Conservation (phyloP, 2,888 invertebrate genomes). For the Tachina lurida region DNA sequence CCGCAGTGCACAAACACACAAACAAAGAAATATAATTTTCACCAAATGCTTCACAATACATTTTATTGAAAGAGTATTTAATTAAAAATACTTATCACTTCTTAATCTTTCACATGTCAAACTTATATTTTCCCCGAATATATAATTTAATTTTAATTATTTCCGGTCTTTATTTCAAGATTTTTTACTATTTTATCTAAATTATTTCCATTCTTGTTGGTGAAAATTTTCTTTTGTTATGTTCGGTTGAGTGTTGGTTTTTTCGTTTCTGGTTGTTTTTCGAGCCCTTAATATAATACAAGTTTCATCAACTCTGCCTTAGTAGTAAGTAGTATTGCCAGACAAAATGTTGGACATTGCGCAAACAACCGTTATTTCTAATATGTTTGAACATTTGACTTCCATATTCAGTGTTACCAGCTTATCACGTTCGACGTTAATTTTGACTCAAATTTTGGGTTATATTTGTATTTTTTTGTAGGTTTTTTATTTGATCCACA, state of each 20-base stretch:
- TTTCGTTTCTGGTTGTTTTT: background rate
- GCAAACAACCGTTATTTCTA: too few species aligned
- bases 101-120: too few species aligned
- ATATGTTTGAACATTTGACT: too few species aligned
- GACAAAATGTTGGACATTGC: too few species aligned
- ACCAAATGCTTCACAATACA: background rate
- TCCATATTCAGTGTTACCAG: too few species aligned
- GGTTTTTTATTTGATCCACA: too few species aligned
- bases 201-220: conserved; percentile 15
- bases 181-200: background rate
- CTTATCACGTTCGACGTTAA: too few species aligned
- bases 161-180: background rate
- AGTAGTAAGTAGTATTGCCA: background rate
- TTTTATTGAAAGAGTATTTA: too few species aligned
- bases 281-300: background rate
- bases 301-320: conserved; percentile 9
- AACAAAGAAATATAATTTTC: conserved; percentile 7
- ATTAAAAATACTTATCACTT: too few species aligned
- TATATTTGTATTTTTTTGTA: too few species aligned
- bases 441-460: too few species aligned
- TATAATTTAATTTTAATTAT: background rate
- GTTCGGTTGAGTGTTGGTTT: background rate
- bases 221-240: conserved; percentile 31
- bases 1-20: conserved; percentile 37
- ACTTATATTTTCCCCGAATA: too few species aligned